phyloP scores from a whole-genome alignment of 2,888 invertebrate species.

The Schizaphis graminum region DNA sequence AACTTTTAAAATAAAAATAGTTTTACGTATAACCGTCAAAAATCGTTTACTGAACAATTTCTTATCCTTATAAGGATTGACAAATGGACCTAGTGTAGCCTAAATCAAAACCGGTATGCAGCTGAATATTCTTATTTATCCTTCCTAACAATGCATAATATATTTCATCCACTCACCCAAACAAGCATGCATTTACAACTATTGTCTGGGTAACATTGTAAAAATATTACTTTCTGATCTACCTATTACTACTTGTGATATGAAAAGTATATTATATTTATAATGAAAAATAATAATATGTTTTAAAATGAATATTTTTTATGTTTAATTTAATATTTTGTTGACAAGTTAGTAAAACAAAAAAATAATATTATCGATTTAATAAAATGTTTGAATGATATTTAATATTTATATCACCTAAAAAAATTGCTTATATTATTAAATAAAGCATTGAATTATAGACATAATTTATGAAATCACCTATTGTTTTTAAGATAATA shows the following conservation, averaged over 20 bases:
- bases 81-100: constrained; percentile 15
- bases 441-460: background rate
- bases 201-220: background rate
- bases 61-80: constrained; percentile 56
- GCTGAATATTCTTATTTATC: constrained; percentile 47
- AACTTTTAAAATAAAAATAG: background rate
- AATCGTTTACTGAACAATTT: constrained; percentile 17
- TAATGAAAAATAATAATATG: background rate
- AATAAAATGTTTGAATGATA: background rate
- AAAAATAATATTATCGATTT: background rate
- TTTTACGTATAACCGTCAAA: background rate
- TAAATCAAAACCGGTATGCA: constrained; percentile 58
- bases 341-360: background rate
- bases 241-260: background rate
- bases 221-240: background rate
- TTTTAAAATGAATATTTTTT: background rate
- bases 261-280: background rate
- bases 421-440: background rate
- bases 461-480: background rate
- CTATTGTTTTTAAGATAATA: constrained; percentile 50
- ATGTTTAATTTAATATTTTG: background rate
- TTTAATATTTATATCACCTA: background rate
- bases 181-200: background rate
- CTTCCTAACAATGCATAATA: constrained; percentile 30
- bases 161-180: background rate